Percentiles rank a stretch among this genome's conserved stretches.
phyloP scores from a whole-genome alignment of 2,888 invertebrate genomes.

The Platycheirus albimanus region DNA sequence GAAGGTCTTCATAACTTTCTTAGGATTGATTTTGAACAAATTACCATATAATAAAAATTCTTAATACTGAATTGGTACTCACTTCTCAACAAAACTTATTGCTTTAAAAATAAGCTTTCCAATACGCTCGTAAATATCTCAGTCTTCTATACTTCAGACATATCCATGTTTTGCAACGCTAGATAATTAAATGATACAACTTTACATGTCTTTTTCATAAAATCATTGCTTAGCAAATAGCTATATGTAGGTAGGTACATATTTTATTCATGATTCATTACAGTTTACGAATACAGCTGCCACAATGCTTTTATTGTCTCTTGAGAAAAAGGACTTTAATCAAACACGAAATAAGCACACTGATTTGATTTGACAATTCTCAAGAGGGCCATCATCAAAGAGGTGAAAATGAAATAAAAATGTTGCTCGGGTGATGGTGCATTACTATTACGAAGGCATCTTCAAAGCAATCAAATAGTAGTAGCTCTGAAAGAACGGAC shows the following conservation, averaged over 20 bases:
- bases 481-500: conserved; percentile 19
- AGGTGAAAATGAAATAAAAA: conserved; percentile 66
- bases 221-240: background rate
- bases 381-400: conserved; percentile 57
- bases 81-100: too few relatives aligned
- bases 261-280: conserved; percentile 26
- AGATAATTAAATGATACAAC: background rate
- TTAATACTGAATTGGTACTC: too few relatives aligned
- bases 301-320: background rate
- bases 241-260: too few relatives aligned
- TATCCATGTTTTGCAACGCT: background rate
- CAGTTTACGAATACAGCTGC: background rate
- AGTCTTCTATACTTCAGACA: too few relatives aligned
- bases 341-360: conserved; percentile 54
- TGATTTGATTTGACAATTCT: conserved; percentile 61
- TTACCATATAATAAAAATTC: too few relatives aligned
- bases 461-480: background rate
- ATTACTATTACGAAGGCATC: background rate
- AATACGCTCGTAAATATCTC: too few relatives aligned
- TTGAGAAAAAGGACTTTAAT: conserved; percentile 39
- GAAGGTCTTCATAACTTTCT: too few relatives aligned
- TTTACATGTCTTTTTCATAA: background rate
- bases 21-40: too few relatives aligned
- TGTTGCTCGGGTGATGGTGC: conserved; percentile 21
- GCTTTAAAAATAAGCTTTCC: too few relatives aligned